Evolutionary conservation across 2,797 vertebrate species (phyloP).

Genomic region (Chaetophractus vellerosus): DNA sequence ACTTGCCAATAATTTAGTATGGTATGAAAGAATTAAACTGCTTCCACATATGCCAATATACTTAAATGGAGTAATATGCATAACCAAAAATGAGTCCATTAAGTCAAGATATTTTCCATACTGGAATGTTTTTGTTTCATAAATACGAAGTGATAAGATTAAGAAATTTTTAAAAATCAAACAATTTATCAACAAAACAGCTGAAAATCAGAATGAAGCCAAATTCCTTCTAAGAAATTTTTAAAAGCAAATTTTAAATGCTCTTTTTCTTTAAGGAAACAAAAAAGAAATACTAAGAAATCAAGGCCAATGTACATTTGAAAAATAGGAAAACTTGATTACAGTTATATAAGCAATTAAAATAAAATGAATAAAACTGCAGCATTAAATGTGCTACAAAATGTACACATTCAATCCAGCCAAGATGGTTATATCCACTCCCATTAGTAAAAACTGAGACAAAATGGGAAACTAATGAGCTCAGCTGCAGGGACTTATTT

Average conservation of each 20-base stretch:
- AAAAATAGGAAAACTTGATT: slow-evolving; percentile 55
- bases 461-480: slow-evolving; percentile 40
- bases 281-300: slow-evolving; percentile 55
- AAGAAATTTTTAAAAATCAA: slow-evolving; percentile 37
- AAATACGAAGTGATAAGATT: slow-evolving; percentile 41
- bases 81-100: slow-evolving; percentile 35
- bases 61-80: background rate
- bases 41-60: background rate
- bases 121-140: slow-evolving; percentile 16
- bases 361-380: background rate
- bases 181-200: slow-evolving; percentile 44
- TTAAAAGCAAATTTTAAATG: slow-evolving; percentile 48
- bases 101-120: slow-evolving; percentile 57
- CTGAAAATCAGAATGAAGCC: slow-evolving; percentile 47
- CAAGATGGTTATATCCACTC: background rate
- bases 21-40: slow-evolving; percentile 42
- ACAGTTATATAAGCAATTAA: slow-evolving; percentile 69
- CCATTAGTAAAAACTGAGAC: slow-evolving; percentile 38
- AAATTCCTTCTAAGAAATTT: slow-evolving; percentile 60
- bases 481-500: slow-evolving; percentile 33
- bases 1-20: background rate
- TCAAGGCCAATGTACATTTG: slow-evolving; percentile 18
- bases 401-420: background rate
- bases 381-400: background rate
- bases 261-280: slow-evolving; percentile 49